Evolutionary conservation across 2,797 vertebrate genomes (phyloP).

Genomic region (Pangasius krempfi): DNA sequence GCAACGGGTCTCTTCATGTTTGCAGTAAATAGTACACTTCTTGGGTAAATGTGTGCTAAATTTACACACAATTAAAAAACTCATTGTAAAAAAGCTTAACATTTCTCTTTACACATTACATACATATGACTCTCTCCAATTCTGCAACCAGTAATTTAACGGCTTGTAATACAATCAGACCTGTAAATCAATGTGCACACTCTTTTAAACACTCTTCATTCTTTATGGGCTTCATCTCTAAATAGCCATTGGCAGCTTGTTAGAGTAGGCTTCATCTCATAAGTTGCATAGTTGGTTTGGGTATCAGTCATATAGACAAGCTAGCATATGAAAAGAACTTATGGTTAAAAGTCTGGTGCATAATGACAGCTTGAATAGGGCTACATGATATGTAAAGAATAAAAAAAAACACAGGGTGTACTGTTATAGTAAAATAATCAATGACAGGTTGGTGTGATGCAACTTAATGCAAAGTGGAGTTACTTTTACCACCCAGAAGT

Average conservation of each 20-base stretch:
- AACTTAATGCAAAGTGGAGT: not conserved
- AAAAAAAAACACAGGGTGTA: not conserved
- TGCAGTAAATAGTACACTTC: not conserved
- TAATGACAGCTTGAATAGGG: not conserved
- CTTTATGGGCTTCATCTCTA: not conserved
- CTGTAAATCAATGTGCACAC: not conserved
- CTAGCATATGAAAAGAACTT: not conserved
- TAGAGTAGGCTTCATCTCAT: not conserved
- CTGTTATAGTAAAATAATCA: conserved; percentile 1
- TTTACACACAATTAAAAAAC: not conserved
- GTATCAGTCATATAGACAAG: not conserved
- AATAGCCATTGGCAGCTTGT: not conserved
- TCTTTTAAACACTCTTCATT: too few species aligned
- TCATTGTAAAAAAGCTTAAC: not conserved
- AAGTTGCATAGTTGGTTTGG: not conserved
- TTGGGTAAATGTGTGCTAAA: not conserved
- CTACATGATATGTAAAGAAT: not conserved
- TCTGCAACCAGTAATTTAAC: not conserved
- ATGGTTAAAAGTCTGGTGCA: not conserved
- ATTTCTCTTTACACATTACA: not conserved
- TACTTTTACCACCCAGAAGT: not conserved
- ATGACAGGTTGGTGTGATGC: not conserved
- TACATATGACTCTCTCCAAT: not conserved
- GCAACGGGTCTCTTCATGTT: not conserved
- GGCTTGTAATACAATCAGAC: not conserved